Evolutionary conservation across 2,113 vertebrate species (phyloP), one percentile per base, ranked within the genome.

Genomic region (Tylochromis polylepis): DNA sequence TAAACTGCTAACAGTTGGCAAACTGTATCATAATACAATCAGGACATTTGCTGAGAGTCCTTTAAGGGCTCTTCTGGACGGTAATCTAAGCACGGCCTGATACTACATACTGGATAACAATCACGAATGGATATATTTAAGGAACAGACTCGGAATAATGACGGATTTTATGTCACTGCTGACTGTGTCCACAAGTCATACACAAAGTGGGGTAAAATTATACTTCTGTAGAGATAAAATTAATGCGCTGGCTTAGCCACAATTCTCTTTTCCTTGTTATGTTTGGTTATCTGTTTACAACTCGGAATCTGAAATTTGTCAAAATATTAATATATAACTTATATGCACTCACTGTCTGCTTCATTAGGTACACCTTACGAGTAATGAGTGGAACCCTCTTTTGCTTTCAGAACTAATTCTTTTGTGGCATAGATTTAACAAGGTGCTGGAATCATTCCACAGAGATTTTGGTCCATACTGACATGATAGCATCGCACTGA

Each of bases 1-100:
- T 84, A 53, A 83, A 85, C 58, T 82, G 84, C 31, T 20, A 85
- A 84, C 53, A 60, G 59, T 84, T 89, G 87, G 89, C 91, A 93
- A 89, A 59, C 72, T 34, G 7, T 62, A 49, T 87, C 65, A 80
- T 27, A 85, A 79, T 6, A 78, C 49, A 67, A 29, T 20, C 15
- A 18, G 5, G 83, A 85, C 34, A 72, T 55, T 57, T 20, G n/a
- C n/a, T 62, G 2, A 6, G 16, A 27, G 11, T 58, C 18, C n/a
- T 80, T 38, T n/a, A 78, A 82, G 9, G 6, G 31, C 41, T 77
- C 46, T 4, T 80, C 18, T 27, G 24, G 29, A 31, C 16, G 11
- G 22, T 55, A 14, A 77, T 70, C 56, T 57, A 29, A 81, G n/a
- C 43, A 83, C 3, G 5, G 22, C 70, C 57, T 60, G 2, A 67